phyloP scores from a whole-genome alignment of 1,140 invertebrate species.

The Gryllus bimaculatus region DNA sequence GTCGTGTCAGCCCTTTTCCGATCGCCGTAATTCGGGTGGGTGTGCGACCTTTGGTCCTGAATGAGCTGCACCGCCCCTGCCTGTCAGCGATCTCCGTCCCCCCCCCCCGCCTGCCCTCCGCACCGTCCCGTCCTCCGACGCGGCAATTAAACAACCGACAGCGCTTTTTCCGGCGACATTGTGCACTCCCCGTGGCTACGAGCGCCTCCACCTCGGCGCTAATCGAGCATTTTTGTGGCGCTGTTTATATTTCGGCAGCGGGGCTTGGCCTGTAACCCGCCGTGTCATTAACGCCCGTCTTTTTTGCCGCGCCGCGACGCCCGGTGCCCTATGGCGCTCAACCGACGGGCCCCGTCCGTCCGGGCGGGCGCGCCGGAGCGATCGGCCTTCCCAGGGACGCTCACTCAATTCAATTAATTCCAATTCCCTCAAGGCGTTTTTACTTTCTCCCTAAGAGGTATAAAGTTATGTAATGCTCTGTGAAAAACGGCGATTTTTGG shows the following conservation, averaged over 20 bases:
- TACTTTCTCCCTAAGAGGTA: too few species aligned
- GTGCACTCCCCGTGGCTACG: neutral
- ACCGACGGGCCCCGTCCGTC: too few species aligned
- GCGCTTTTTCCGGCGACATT: neutral
- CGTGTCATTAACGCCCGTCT: neutral
- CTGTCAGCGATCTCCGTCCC: neutral
- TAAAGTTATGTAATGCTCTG: too few species aligned
- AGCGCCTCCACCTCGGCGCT: neutral
- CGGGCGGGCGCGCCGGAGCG: too few species aligned
- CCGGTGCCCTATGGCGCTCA: too few species aligned
- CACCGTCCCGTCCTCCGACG: neutral
- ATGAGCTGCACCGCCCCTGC: too few species aligned
- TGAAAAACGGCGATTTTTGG: too few species aligned
- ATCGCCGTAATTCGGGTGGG: too few species aligned
- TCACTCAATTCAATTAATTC: too few species aligned
- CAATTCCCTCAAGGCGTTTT: too few species aligned
- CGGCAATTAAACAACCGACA: neutral
- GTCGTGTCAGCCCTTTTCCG: too few species aligned
- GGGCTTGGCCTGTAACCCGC: neutral
- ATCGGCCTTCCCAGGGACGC: too few species aligned
- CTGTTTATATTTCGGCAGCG: neutral
- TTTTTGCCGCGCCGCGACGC: neutral
- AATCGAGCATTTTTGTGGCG: neutral
- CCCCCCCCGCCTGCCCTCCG: neutral
- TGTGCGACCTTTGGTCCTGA: neutral